Evolutionary conservation across 2,113 vertebrate species (phyloP), one percentile per base, ranked within the genome.

Genomic region (Coreoperca whiteheadi): DNA sequence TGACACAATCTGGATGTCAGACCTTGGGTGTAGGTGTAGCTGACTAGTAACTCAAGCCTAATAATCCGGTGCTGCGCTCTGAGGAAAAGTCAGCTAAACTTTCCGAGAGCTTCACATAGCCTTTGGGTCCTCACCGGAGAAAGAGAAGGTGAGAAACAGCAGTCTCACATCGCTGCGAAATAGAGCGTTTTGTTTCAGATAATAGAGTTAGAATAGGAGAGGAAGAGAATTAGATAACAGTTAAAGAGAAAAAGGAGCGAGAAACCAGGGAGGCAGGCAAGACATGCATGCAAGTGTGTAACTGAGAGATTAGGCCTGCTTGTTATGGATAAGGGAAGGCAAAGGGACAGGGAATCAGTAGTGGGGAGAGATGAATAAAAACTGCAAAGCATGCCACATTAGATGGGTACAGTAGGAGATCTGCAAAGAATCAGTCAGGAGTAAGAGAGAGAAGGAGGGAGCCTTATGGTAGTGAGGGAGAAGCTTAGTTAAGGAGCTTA

Each of bases 301-400:
- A 90, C 74, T 48, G 81, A 82, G 79, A 70, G 71, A 91, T 81
- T 88, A 84, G 81, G 80, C 86, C 92, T 87, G 81, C 75, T 86
- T 87, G 85, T 82, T 74, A 85, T 90, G 91, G 86, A 90, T 81
- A 74, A 87, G 69, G 82, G 65, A 57, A 85, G 74, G 81, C 75
- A 91, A 64, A 80, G 77, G 80, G 74, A 81, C 53, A 41, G 46
- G 76, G 82, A 74, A 54, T 86, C 81, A 80, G 79, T 71, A 65
- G 59, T 81, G 68, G 84, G 81, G 53, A 80, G 81, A 79, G 86
- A 90, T 87, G 87, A 83, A 76, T 82, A 81, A 80, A 71, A 87
- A 91, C 75, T 76, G 87, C 87, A 84, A 88, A 89, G 88, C 92
- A 92, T 93, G 92, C 89, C 83, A 93, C 77, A 21, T 85, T 80